A percentile compares a stretch with the other conserved stretches of the same genome.
These are phyloP conservation scores for Caenorhabditis sulstoni DNA, from an alignment of 2,888 invertebrate genomes.

Conservation along the genomic window DNA sequence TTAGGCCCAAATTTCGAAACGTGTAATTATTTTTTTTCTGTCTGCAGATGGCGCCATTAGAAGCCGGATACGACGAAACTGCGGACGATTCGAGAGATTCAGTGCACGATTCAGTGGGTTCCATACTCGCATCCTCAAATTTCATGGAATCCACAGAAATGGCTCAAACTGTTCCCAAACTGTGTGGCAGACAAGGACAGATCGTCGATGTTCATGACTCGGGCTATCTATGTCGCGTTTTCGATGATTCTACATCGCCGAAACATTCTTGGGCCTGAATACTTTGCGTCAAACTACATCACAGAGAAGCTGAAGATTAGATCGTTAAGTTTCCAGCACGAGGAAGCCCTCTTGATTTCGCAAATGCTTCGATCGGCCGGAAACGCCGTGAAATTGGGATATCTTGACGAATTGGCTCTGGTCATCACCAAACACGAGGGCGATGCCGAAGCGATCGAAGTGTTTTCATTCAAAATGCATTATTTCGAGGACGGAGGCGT, in stretches of 20 bases:
- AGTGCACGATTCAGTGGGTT: background rate
- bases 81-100: background rate
- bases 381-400: constrained; percentile 12
- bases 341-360: constrained; percentile 1
- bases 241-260: constrained; percentile 24
- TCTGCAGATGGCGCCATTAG: constrained; percentile 10
- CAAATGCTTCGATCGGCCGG: constrained; percentile 7
- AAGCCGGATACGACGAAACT: background rate
- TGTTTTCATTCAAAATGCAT: constrained; percentile 32
- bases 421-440: constrained; percentile 19
- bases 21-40: background rate
- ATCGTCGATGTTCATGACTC: constrained; percentile 25
- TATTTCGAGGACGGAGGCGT: constrained; percentile 23
- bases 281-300: constrained; percentile 27
- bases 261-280: constrained; percentile 26
- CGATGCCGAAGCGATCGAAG: constrained; percentile 33
- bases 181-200: constrained; percentile 6
- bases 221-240: constrained; percentile 37
- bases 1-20: background rate
- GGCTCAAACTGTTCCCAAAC: constrained; percentile 20
- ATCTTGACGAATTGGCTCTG: constrained; percentile 25
- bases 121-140: background rate
- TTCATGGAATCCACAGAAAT: constrained; percentile 25
- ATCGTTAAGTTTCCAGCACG: constrained; percentile 12
- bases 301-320: constrained; percentile 29